A percentile compares a stretch with the other conserved stretches of the same genome.
phyloP scores from a whole-genome alignment of 2,888 invertebrate species.

The Nebria brevicollis region DNA sequence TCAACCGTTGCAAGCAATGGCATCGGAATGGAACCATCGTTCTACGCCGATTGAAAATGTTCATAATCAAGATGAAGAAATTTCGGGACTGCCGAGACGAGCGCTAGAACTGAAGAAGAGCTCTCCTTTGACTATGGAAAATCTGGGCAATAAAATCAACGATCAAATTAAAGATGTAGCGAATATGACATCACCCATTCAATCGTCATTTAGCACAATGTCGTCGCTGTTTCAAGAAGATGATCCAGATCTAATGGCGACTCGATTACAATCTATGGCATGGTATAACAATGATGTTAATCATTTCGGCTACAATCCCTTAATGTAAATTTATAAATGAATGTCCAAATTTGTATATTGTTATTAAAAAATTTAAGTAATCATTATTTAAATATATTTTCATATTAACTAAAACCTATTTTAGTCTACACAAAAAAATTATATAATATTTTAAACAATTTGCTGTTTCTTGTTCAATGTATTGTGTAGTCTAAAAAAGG shows the following conservation, averaged over 20 bases:
- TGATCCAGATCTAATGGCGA: constrained; percentile 31
- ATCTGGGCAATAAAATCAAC: constrained; percentile 27
- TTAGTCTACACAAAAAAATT: too few relatives aligned
- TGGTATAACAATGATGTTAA: constrained; percentile 37
- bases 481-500: too few relatives aligned
- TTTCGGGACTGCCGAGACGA: constrained; percentile 27
- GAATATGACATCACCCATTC: constrained; percentile 15
- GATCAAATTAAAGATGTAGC: constrained; percentile 33
- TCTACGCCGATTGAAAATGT: constrained; percentile 8
- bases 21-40: constrained; percentile 57
- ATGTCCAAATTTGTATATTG: too few relatives aligned
- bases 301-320: constrained; percentile 23
- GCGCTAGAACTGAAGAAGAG: constrained; percentile 19
- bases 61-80: constrained; percentile 41
- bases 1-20: constrained; percentile 60
- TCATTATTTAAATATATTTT: too few relatives aligned
- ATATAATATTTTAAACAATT: too few relatives aligned
- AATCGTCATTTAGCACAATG: constrained; percentile 21
- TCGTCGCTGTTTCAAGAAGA: constrained; percentile 26
- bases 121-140: constrained; percentile 7
- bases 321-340: constrained; percentile 26
- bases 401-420: too few relatives aligned
- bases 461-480: too few relatives aligned
- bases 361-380: too few relatives aligned
- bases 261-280: constrained; percentile 29